Conservation (phyloP, 2,888 invertebrate species). For the Cephus spinipes region DNA sequence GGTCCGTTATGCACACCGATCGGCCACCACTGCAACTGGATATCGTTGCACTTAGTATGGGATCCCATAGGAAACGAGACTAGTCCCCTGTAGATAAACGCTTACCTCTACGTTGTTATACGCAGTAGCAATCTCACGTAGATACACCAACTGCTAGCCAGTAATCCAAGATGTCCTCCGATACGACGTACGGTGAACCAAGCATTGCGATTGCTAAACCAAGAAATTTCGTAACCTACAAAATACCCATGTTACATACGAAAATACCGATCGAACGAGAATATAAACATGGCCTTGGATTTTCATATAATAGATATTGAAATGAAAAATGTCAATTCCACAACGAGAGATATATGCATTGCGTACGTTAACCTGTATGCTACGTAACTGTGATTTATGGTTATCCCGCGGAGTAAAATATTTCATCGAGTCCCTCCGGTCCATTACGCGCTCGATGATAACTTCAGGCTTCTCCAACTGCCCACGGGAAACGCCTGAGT, state of each 20-base stretch:
- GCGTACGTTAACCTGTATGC: neutral
- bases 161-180: neutral
- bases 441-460: neutral
- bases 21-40: neutral
- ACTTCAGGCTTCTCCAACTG: neutral
- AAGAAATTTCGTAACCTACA: neutral
- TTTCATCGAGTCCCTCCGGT: neutral
- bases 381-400: neutral
- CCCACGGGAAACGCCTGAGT: neutral
- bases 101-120: neutral
- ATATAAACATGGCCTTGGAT: neutral
- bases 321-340: neutral
- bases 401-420: neutral
- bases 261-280: neutral
- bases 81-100: neutral
- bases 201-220: neutral
- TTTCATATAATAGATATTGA: neutral
- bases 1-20: neutral
- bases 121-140: neutral
- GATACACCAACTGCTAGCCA: neutral
- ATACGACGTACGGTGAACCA: neutral
- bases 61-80: neutral
- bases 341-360: neutral
- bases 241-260: neutral
- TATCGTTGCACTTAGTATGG: neutral